Base-by-base conservation (phyloP, 30 jellyfish, hydroid and myxozoan genomes). In the Calvadosia cruxmelitensis region DNA sequence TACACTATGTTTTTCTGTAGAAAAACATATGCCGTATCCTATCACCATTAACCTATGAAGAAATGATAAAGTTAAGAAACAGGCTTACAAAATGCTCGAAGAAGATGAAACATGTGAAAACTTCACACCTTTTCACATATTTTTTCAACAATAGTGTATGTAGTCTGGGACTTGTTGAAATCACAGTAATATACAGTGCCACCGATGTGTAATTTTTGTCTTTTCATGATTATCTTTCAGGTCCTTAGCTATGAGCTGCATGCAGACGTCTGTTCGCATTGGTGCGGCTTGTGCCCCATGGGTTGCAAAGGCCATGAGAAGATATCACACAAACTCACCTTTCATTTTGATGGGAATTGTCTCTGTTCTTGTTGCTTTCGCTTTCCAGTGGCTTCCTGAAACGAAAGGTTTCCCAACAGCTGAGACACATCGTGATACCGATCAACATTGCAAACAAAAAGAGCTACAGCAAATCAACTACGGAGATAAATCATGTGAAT, bases 251-350 rank as follows among this genome's bases (percentile, higher is more conserved):
- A 71, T 85, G 68, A 93, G 95, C 23, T 73, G 63, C 28, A 68
- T 85, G 51, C 93, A 77, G 48, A 63, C 78, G n/a, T 35, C 93
- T 33, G 71, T 90, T 31, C 71, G 93, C 3, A 74, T 78, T 20
- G 95, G 95, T 0, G 88, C 91, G 25, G 93, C 93, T 34, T 50
- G 73, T 51, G 84, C 95, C 1, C 95, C 95, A 2, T 85, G 95
- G 95, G 83, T 85, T 3, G 86, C 95, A 7, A 66, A 68, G 62
- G 81, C 72, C 31, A 34, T 85, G 82, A 72, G 52, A 52, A 50
- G 5, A 5, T 69, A 75, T 31, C 93, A 85, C 66, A 29, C 27
- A 3, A 51, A 27, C 20, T 48, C 67, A 1, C 95, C 95, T 1
- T 85, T 77, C 64, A 34, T 75, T 33, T 70, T 85, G 42, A 85